Percentiles rank a stretch among this genome's conserved stretches.
phyloP scores from a whole-genome alignment of 2,888 invertebrate species.

The Eugnorisma glareosa region DNA sequence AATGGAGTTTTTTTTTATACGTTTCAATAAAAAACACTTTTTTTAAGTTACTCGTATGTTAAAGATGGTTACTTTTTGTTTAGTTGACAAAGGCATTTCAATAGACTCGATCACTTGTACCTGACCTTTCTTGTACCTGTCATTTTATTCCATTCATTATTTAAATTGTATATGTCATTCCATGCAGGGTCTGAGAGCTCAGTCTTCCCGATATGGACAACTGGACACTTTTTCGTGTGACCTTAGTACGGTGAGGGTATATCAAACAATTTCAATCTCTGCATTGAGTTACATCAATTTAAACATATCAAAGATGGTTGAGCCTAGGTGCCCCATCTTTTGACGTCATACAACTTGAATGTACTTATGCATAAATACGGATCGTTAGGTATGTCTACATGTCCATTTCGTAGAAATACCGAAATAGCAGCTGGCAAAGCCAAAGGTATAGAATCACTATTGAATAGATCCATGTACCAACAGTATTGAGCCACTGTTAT shows the following conservation, averaged over 20 bases:
- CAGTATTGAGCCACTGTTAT: constrained; percentile 7
- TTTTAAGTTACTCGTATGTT: no score
- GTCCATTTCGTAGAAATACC: constrained; percentile 16
- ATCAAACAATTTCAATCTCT: background rate
- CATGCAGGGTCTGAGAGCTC: background rate
- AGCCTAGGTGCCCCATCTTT: background rate
- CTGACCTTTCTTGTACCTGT: background rate
- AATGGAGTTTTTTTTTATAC: no score
- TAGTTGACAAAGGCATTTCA: background rate
- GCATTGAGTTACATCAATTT: background rate
- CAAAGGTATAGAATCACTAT: constrained; percentile 3
- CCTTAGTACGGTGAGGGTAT: background rate
- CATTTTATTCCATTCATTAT: no score
- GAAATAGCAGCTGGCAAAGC: constrained; percentile 11
- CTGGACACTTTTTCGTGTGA: background rate
- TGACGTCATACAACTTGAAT: background rate
- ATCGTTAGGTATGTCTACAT: background rate
- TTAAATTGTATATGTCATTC: background rate
- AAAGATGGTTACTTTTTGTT: background rate
- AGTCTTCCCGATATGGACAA: background rate
- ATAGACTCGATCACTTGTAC: background rate
- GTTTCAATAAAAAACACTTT: no score
- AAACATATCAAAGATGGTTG: background rate
- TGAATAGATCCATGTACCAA: constrained; percentile 12
- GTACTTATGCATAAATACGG: background rate